Percentiles rank a stretch among this genome's conserved stretches.
Evolutionary conservation across 2,113 vertebrate genomes (phyloP).

Genomic region (Saguinus midas): DNA sequence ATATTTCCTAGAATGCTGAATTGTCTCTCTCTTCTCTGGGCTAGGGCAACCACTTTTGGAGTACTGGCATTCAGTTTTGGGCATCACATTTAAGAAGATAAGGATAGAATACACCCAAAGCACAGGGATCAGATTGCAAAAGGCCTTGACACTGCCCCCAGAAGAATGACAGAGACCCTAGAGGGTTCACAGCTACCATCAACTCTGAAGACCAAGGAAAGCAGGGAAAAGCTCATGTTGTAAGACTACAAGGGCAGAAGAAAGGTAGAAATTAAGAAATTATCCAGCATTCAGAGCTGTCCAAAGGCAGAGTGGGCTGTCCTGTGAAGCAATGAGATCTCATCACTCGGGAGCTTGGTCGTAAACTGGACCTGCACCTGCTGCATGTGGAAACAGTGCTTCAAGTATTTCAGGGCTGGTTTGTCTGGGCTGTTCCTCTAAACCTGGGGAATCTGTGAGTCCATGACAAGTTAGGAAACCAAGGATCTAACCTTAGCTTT

Average conservation of each 20-base stretch:
- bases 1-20: neutral
- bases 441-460: neutral
- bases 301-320: neutral
- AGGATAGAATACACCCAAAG: neutral
- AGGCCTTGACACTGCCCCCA: neutral
- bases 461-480: neutral
- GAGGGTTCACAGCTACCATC: neutral
- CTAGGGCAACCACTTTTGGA: neutral
- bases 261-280: neutral
- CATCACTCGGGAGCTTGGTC: neutral
- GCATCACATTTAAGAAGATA: neutral
- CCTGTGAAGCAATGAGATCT: neutral
- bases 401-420: no score
- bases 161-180: neutral
- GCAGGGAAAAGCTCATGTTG: neutral
- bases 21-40: neutral
- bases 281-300: neutral
- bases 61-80: neutral
- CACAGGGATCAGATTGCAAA: neutral
- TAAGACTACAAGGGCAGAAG: neutral
- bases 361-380: neutral
- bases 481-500: neutral
- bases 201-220: neutral
- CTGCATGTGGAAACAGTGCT: no score
- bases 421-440: neutral